Percentiles rank a stretch among this genome's conserved stretches.
Evolutionary conservation across 92 coral and sea anemone genomes (phyloP).

Genomic region (Zoanthus sociatus): DNA sequence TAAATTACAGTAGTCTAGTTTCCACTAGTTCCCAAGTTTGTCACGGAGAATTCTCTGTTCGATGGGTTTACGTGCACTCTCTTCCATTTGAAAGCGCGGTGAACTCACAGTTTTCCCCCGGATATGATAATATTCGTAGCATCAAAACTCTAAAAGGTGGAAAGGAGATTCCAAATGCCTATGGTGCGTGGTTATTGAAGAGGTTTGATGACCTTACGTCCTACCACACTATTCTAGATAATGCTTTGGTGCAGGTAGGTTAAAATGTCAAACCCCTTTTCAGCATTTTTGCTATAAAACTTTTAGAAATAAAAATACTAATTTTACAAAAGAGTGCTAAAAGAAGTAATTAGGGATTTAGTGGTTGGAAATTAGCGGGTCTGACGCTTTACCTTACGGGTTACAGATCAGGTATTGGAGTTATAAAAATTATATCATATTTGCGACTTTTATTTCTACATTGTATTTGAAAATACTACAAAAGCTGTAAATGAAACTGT

Average conservation of each 20-base stretch:
- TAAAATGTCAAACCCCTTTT: background rate
- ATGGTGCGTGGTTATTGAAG: conserved; percentile 32
- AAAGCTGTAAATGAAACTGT: too few relatives aligned
- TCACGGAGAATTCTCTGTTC: conserved; percentile 33
- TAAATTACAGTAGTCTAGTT: conserved; percentile 14
- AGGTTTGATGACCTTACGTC: background rate
- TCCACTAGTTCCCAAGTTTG: background rate
- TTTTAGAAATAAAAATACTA: too few relatives aligned
- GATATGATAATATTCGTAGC: background rate
- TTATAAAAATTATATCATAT: too few relatives aligned
- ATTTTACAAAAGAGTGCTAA: too few relatives aligned
- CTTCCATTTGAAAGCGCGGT: conserved; percentile 1
- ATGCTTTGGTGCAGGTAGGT: conserved; percentile 11
- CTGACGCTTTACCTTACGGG: too few relatives aligned
- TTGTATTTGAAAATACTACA: too few relatives aligned
- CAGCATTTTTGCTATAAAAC: too few relatives aligned
- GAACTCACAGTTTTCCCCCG: background rate
- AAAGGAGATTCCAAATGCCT: background rate
- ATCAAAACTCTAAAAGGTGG: background rate
- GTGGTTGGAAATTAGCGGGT: too few relatives aligned
- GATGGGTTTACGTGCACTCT: conserved; percentile 47
- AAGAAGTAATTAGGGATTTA: too few relatives aligned
- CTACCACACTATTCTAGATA: conserved; percentile 5
- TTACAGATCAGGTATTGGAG: too few relatives aligned
- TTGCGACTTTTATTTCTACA: too few relatives aligned